A percentile compares a stretch with the other conserved stretches of the same genome.
Evolutionary conservation across 2,113 vertebrate species (phyloP).

Genomic region (Riparia riparia): DNA sequence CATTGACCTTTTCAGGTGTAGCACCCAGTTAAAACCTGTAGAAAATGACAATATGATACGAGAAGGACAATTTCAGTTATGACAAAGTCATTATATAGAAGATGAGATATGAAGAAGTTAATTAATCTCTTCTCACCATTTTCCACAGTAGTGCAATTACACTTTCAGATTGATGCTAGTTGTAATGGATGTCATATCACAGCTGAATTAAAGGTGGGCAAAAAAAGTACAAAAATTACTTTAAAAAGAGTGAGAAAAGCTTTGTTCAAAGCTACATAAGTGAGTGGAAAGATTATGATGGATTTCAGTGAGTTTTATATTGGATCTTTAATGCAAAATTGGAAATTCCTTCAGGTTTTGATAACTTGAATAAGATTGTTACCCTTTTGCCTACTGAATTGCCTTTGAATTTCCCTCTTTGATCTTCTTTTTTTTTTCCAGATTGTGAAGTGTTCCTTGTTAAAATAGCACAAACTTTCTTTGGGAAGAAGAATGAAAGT

Average conservation of each 20-base stretch:
- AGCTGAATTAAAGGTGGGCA: background rate
- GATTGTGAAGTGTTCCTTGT: background rate
- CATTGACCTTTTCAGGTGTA: slow-evolving; percentile 60
- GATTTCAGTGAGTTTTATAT: background rate
- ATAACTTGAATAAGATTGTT: background rate
- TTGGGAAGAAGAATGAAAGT: background rate
- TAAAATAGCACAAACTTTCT: background rate
- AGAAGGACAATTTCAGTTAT: slow-evolving; percentile 44
- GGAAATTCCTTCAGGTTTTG: background rate
- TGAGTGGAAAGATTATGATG: background rate
- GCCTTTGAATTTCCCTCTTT: background rate
- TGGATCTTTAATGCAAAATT: background rate
- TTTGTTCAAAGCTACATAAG: background rate
- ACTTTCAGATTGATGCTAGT: background rate
- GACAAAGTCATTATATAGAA: slow-evolving; percentile 14
- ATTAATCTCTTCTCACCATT: slow-evolving; percentile 31
- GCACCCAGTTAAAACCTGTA: background rate
- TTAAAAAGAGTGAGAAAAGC: background rate
- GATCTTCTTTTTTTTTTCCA: background rate
- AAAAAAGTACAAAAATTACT: background rate
- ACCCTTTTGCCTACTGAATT: background rate
- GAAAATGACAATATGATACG: slow-evolving; percentile 29
- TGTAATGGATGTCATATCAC: background rate
- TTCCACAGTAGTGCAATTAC: slow-evolving; percentile 28
- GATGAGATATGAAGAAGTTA: slow-evolving; percentile 8